Base-by-base conservation (phyloP, 2,797 vertebrate species). In the Rhyacichthys aspro region DNA sequence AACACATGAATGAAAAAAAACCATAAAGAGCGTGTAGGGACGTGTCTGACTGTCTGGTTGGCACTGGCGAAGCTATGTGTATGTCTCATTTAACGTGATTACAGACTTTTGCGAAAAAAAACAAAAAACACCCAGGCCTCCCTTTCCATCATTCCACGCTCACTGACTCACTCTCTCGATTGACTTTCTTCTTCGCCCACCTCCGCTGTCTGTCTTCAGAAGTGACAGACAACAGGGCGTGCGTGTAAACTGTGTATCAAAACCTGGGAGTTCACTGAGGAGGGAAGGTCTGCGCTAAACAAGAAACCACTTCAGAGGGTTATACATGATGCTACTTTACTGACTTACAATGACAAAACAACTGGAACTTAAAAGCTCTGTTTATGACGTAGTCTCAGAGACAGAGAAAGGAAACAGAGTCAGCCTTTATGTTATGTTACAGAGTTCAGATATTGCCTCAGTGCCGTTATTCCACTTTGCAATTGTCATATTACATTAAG, bases 71-170 rank as follows among this genome's bases (percentile, higher is more conserved):
- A 68, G 66, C 15, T 62, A 64, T 64, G 73, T 55, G 53, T 78
- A 66, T 67, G 74, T 80, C 47, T 79, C 48, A 52, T 79, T 76
- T 39, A 19, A 43, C 41, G 23, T 62, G 73, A 90, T 90, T 82
- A 82, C 41, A 88, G 80, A 62, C 65, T 78, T 71, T 54, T 45
- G 47, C 11, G 50, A 3, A 5, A 41, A 67, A 79, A 73, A 61
- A 72, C 28, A 3, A 7, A 46, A 67, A 80, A 74, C 63, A 74
- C 34, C 18, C n/a, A 23, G 36, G 6, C 59, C 23, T 32, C 41
- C 33, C 23, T 39, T 15, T 14, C 34, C 48, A 33, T 68, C 79
- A 66, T 85, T 86, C 79, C 83, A 69, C 14, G 7, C 42, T 14
- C 0, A 59, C 63, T 80, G 41, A 81, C 55, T 85, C 82, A 87